These are phyloP conservation scores for Cydia strobilella DNA, from an alignment of 1,140 invertebrate species.

Conservation along the genomic window DNA sequence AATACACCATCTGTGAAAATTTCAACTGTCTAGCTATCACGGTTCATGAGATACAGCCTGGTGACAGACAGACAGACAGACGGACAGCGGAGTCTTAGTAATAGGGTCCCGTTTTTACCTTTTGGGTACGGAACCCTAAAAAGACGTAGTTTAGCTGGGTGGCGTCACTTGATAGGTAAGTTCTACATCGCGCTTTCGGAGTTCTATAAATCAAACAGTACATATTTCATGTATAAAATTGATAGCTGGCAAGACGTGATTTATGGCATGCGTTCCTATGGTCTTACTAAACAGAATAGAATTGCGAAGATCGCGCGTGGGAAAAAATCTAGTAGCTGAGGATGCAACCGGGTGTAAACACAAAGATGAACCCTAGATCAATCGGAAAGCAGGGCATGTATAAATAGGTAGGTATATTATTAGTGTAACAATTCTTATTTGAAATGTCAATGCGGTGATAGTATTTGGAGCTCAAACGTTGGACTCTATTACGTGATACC, in stretches of 20 bases:
- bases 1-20: too few relatives aligned
- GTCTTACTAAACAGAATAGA: neutral
- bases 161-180: neutral
- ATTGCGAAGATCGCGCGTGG: neutral
- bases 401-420: neutral
- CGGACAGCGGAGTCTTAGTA: too few relatives aligned
- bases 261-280: neutral
- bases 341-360: neutral
- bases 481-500: neutral
- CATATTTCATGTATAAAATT: neutral
- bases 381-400: neutral
- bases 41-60: too few relatives aligned
- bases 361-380: neutral
- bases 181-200: neutral
- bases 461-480: slow-evolving; percentile 13
- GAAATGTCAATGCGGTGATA: neutral
- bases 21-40: too few relatives aligned
- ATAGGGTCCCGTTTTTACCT: too few relatives aligned
- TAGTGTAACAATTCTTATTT: neutral
- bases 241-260: neutral
- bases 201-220: too few relatives aligned
- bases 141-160: too few relatives aligned
- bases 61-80: too few relatives aligned
- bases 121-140: too few relatives aligned
- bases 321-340: neutral